Evolutionary conservation across 2,888 invertebrate genomes (phyloP), one percentile per base, ranked within the genome.

Genomic region (Tiliacea aurago): DNA sequence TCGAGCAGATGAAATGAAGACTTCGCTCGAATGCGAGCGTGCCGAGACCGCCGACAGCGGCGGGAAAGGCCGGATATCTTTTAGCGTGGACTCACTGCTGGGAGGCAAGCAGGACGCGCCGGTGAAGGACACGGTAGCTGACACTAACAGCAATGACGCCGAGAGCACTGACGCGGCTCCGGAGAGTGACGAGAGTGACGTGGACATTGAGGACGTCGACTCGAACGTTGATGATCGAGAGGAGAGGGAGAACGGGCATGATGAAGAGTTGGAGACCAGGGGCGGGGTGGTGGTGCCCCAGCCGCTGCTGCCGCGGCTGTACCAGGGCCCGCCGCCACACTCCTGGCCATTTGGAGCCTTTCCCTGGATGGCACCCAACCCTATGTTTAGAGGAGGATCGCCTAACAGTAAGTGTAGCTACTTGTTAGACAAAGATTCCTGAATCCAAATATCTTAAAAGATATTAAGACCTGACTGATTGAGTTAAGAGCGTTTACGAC

Each of bases 31-130:
- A 92, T 95, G 95, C 92, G 96, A 96, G 91, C 94, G 95, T 89
- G 92, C 94, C 85, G 96, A 96, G 81, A 91, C 95, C 94, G 95
- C 95, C 86, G 95, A 95, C 66, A 94, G 91, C 88, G 94, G 97
- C 88, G 94, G 97, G 81, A 97, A 97, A 90, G 96, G 97, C 85
- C 97, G 97, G 87, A 98, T 98, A 90, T 97, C 97, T 78, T 98
- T 98, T 92, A 98, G 98, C 94, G 98, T 98, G 64, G 98, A 98
- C 92, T 97, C 98, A 0, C 90, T 98, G 37, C 91, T 98, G 51
- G 94, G 95, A 43, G 91, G 95, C 84, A 90, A 94, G 84, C 91
- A 88, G 33, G 92, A 93, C 59, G 88, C 92, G 4, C 92, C 93
- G 0, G 85, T 86, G 0, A 93, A 94, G 77, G 94, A 91, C 78